Evolutionary conservation across 2,113 vertebrate species (phyloP).

Genomic region (Brachypteracias leptosomus): DNA sequence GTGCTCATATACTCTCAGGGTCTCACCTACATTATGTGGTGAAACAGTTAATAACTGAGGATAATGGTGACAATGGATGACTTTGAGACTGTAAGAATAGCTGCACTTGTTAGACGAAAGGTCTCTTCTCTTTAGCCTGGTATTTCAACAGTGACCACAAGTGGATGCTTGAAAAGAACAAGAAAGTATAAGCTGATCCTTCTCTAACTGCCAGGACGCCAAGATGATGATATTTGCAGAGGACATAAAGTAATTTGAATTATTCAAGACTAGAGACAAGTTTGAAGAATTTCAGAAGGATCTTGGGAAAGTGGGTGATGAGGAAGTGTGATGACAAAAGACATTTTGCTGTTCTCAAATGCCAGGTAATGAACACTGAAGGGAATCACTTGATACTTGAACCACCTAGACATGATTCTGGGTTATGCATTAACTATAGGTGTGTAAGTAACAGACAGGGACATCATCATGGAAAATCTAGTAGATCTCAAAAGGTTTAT

Average conservation of each 20-base stretch:
- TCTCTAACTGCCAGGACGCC: neutral
- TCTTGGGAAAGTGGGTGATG: neutral
- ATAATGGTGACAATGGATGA: rapidly evolving
- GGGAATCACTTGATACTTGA: neutral
- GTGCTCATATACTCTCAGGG: neutral
- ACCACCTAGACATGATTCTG: neutral
- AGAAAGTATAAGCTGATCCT: neutral
- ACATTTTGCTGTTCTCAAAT: neutral
- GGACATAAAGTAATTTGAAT: neutral
- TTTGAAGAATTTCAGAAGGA: neutral
- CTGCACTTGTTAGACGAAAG: neutral
- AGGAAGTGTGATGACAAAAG: neutral
- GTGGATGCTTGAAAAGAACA: neutral
- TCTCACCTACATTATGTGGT: neutral
- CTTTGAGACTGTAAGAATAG: neutral
- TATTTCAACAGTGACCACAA: neutral
- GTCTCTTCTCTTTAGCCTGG: neutral
- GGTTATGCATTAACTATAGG: neutral
- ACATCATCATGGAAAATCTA: neutral
- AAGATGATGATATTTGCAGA: neutral
- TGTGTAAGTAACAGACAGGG: neutral
- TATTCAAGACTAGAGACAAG: neutral
- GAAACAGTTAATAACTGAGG: neutral
- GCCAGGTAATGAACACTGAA: neutral
- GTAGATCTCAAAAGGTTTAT: neutral